phyloP scores from a whole-genome alignment of 2,113 vertebrate species.

The Capricornis sumatraensis region DNA sequence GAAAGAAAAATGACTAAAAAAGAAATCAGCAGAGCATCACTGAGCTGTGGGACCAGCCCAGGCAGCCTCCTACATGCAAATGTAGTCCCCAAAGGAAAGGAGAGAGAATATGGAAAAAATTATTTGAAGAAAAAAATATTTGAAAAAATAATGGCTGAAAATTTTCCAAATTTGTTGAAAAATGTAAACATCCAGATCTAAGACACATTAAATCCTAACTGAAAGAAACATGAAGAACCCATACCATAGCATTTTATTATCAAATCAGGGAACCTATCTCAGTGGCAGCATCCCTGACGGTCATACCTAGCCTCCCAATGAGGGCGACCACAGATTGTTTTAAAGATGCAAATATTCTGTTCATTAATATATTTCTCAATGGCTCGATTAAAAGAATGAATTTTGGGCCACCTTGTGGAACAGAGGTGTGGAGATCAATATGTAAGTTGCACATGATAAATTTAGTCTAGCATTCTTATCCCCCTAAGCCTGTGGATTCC shows the following conservation, averaged over 20 bases:
- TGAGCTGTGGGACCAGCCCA: background rate
- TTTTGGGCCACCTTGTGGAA: background rate
- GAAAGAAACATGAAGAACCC: background rate
- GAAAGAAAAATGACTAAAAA: background rate
- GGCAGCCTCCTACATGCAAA: background rate
- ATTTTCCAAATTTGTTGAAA: background rate
- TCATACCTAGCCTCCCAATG: background rate
- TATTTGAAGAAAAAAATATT: background rate
- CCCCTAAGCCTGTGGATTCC: background rate
- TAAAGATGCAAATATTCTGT: background rate
- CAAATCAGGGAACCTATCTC: background rate
- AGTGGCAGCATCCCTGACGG: background rate
- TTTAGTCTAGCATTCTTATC: background rate
- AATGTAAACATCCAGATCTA: background rate
- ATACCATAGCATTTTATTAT: background rate
- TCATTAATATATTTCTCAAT: background rate
- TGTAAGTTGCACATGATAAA: background rate
- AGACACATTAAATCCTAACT: background rate
- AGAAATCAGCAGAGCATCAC: background rate
- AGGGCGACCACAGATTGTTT: background rate
- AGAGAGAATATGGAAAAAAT: background rate
- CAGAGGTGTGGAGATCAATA: background rate
- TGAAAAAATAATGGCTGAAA: background rate
- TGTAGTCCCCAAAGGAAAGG: background rate
- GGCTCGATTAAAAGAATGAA: background rate